phyloP scores from a whole-genome alignment of 2,797 vertebrate genomes.

The Phrynocephalus vlangalii region DNA sequence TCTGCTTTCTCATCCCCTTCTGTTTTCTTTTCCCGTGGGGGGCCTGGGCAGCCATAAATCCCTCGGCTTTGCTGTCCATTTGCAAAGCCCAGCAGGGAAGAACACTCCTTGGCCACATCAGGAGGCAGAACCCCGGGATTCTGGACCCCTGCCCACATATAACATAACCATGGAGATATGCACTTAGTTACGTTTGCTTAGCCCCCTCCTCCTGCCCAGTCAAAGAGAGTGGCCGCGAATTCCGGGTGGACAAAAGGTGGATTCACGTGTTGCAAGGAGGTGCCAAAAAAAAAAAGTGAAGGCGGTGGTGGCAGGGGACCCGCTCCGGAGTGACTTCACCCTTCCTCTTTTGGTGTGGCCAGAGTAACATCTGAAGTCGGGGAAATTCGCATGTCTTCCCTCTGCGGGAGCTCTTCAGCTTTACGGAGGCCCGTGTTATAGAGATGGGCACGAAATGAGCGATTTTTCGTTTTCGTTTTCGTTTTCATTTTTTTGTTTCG shows the following conservation, averaged over 20 bases:
- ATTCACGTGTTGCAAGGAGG: not conserved
- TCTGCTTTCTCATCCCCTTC: not conserved
- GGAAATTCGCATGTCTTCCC: not conserved
- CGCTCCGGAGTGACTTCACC: not conserved
- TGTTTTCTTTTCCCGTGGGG: not conserved
- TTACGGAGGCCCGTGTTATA: not conserved
- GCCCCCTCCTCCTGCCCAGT: not conserved
- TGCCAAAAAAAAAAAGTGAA: not conserved
- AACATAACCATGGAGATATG: conserved; percentile 13
- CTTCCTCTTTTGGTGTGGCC: not conserved
- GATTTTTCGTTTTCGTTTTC: too few species aligned
- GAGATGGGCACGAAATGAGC: too few species aligned
- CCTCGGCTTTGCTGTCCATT: not conserved
- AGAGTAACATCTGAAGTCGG: not conserved
- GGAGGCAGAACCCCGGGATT: not conserved
- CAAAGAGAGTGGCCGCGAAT: not conserved
- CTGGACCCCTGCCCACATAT: not conserved
- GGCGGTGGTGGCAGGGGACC: too few species aligned
- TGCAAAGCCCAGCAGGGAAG: not conserved
- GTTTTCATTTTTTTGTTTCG: too few species aligned
- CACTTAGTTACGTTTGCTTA: not conserved
- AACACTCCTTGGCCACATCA: not conserved
- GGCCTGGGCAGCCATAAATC: not conserved
- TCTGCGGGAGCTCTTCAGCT: not conserved
- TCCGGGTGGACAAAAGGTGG: conserved; percentile 4